Conservation (phyloP, 1,140 invertebrate genomes). For the Probaryconus sp. region DNA sequence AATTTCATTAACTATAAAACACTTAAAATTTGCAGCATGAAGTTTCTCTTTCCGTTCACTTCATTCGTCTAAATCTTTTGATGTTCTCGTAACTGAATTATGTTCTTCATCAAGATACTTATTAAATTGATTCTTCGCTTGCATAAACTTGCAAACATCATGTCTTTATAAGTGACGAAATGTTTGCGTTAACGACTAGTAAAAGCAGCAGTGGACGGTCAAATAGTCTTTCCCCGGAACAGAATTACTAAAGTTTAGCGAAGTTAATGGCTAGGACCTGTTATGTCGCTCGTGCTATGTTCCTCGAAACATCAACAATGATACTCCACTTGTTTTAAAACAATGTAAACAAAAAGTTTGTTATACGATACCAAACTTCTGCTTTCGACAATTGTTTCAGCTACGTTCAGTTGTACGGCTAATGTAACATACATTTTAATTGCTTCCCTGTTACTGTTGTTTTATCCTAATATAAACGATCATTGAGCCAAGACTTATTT, state of each 20-base stretch:
- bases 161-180: constrained; percentile 11
- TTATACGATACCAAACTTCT: constrained; percentile 18
- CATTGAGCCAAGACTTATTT: too few relatives aligned
- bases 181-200: constrained; percentile 5
- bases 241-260: constrained; percentile 35
- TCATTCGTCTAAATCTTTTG: neutral
- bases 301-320: constrained; percentile 32
- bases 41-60: too few relatives aligned
- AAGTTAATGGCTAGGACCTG: constrained; percentile 35
- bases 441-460: too few relatives aligned
- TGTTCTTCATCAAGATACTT: neutral
- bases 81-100: neutral
- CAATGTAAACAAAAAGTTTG: constrained; percentile 23
- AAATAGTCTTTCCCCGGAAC: constrained; percentile 25
- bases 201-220: constrained; percentile 17
- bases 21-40: too few relatives aligned
- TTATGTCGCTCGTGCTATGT: constrained; percentile 25
- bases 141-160: constrained; percentile 6
- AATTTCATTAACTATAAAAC: too few relatives aligned
- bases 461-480: too few relatives aligned
- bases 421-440: neutral
- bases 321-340: constrained; percentile 29
- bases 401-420: neutral
- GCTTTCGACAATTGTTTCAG: constrained; percentile 24
- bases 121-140: neutral